Evolutionary conservation across 2,888 invertebrate species (phyloP), one percentile per base, ranked within the genome.

Genomic region (Octonoba sinensis): DNA sequence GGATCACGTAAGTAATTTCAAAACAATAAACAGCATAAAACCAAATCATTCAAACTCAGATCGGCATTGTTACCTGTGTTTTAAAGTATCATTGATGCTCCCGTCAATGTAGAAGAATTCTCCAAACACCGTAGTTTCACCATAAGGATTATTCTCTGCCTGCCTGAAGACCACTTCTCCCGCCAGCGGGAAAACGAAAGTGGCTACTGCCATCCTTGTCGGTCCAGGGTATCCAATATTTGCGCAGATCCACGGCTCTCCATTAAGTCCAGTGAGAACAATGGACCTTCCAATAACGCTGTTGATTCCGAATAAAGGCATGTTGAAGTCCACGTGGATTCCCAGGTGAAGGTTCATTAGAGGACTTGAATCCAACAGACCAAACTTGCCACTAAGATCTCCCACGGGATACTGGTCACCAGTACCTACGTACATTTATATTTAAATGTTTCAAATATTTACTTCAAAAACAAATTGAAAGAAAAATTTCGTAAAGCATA

Each of bases 331-430:
- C 93, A 94, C 94, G 87, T 94, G 85, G 94, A 64, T 85, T 0
- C 81, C 84, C 15, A 84, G 47, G 20, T 84, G 83, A 6, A 83
- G 66, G 44, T 85, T 86, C 20, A 86, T 85, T 0, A 76, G 22
- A 11, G 77, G 82, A 6, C 75, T 73, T n/a, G 71, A 74, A 24
- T 71, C 79, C 18, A 88, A 83, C 4, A 85, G 76, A n/a, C 89
- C 89, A 83, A 89, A 91, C 89, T 97, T 97, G 22, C 96, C 96
- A 72, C 95, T 93, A 15, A 97, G 89, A 87, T 97, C 96, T 0
- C 97, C 97, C 3, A 96, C 90, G 1, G 95, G 93, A 87, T 96
- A 97, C 88, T 95, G 94, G 88, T 97, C 96, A 88, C 95, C 95
- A 0, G 95, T 94, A 49, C 94, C 95, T 86, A 1, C 24, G 0